Conservation (phyloP, 2,113 vertebrate species). For the Zosterops hypoxanthus region DNA sequence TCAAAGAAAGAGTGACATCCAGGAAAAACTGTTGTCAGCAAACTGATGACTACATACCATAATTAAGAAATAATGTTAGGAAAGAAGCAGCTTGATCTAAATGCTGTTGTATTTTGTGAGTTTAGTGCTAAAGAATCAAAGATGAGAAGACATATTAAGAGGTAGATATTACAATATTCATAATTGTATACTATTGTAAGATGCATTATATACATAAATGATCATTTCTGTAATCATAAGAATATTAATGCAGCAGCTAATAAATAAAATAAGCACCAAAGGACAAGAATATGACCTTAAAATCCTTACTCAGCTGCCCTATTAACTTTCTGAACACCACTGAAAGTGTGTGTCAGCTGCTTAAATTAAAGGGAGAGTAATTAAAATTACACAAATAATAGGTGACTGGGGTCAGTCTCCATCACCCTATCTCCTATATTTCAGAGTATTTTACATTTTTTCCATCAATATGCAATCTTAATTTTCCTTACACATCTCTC, state of each 20-base stretch:
- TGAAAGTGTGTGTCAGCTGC: constrained; percentile 69
- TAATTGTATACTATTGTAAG: constrained; percentile 5
- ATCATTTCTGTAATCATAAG: constrained; percentile 48
- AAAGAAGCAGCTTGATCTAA: constrained; percentile 41
- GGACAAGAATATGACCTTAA: constrained; percentile 64
- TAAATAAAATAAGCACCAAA: constrained; percentile 65
- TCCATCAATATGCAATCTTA: constrained; percentile 72
- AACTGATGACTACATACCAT: constrained; percentile 63
- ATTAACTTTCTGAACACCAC: constrained; percentile 74
- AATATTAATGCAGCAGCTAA: constrained; percentile 44
- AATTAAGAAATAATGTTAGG: constrained; percentile 69
- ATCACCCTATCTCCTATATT: constrained; percentile 66
- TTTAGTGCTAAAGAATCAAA: not conserved
- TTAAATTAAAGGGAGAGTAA: constrained; percentile 74
- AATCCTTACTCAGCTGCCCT: constrained; percentile 72
- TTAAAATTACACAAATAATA: constrained; percentile 77
- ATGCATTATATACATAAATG: constrained; percentile 28
- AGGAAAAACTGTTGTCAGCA: constrained; percentile 74
- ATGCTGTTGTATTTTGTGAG: constrained; percentile 3
- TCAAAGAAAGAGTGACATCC: constrained; percentile 71
- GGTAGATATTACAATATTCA: not conserved
- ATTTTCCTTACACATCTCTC: constrained; percentile 48
- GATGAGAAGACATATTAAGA: not conserved
- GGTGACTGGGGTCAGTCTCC: constrained; percentile 66
- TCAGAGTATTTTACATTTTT: constrained; percentile 69